Evolutionary conservation across 2,797 vertebrate species (phyloP), one percentile per base, ranked within the genome.

Genomic region (Gobio occitaniae): DNA sequence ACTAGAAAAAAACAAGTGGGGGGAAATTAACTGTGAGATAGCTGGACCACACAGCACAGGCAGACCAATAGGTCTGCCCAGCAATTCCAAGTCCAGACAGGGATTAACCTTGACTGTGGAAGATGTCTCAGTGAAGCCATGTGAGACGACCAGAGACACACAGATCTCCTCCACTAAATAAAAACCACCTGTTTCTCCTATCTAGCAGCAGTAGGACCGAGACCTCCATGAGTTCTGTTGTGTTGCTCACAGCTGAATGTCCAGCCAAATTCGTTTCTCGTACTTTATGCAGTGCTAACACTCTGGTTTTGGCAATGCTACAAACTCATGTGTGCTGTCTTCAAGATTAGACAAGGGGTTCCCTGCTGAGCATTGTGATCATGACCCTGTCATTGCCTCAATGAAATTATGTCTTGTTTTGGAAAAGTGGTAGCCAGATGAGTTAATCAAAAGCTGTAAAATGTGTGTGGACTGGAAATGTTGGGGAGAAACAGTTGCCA

Each of bases 21-120:
- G 82, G 50, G 80, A 69, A 74, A 85, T 87, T 86, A 89, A 90
- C 89, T 83, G 54, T 88, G 78, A 82, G 76, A 84, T 86, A 86
- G 78, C 87, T 80, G 80, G 72, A 88, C 77, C 66, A 72, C 78
- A 82, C 47, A 80, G 69, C 81, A 52, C 52, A 75, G 66, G 4
- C 36, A 72, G 47, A 78, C 56, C 41, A 17, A 83, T 48, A 29
- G 44, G 19, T 68, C 54, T 85, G 54, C 68, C 29, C 65, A 59
- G 52, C 59, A 70, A 71, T 61, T 84, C 66, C 47, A 47, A 41
- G 56, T 74, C 66, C 81, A 76, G 50, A 74, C 69, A 61, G 44
- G 65, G 61, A 59, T 44, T 59, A 74, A 63, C 86, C 63, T 84
- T 82, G 61, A 78, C 79, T 61, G 59, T 61, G 63, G 44, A 83